phyloP scores from a whole-genome alignment of 2,113 vertebrate genomes.

The Blennius ocellaris region DNA sequence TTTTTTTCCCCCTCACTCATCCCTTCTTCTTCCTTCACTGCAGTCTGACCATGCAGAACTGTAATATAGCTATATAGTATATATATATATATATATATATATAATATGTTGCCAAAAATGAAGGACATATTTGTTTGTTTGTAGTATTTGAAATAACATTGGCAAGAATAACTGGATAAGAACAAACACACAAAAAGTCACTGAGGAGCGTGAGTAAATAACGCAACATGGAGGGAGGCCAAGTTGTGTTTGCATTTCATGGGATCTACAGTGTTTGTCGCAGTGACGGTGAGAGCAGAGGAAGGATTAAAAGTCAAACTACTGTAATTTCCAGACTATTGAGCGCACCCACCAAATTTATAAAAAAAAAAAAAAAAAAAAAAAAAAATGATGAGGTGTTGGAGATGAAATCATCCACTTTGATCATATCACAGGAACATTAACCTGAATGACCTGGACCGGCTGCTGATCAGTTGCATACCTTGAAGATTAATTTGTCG shows the following conservation, averaged over 20 bases:
- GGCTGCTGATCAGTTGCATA: constrained; percentile 33
- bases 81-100: too few relatives aligned
- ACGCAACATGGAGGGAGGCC: constrained; percentile 11
- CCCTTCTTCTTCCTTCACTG: constrained; percentile 45
- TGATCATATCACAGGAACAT: constrained; percentile 66
- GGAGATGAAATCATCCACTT: constrained; percentile 42
- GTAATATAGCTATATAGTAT: constrained; percentile 69
- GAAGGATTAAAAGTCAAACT: too few relatives aligned
- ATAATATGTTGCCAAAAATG: constrained; percentile 54
- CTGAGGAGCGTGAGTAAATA: neutral
- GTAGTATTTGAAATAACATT: neutral
- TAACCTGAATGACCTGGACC: constrained; percentile 59
- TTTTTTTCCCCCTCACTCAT: constrained; percentile 27
- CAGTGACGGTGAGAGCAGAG: too few relatives aligned
- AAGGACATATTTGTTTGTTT: constrained; percentile 36
- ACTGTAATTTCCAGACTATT: too few relatives aligned
- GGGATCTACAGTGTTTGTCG: too few relatives aligned
- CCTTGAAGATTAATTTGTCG: constrained; percentile 57
- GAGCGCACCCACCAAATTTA: too few relatives aligned
- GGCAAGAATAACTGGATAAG: constrained; percentile 5
- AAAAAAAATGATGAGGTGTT: constrained; percentile 13
- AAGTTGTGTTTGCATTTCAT: neutral
- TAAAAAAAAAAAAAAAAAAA: too few relatives aligned
- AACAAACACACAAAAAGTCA: neutral
- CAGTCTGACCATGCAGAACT: constrained; percentile 57